Conservation (phyloP, 1,140 invertebrate species). For the Drosophila micromelanica region DNA sequence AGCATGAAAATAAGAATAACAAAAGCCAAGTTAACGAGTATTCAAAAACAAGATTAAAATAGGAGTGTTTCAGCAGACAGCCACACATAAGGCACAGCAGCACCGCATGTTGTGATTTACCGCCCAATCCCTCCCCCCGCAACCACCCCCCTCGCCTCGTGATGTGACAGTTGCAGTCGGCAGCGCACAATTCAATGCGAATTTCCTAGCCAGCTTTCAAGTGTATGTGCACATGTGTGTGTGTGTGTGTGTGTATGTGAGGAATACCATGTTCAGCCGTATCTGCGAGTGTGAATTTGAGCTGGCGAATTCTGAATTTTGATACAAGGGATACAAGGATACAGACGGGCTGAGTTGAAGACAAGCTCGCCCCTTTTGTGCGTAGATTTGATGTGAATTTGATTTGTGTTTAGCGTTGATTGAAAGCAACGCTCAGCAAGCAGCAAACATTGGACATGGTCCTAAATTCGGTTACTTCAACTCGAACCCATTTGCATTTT, state of each 20-base stretch:
- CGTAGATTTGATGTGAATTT: constrained; percentile 40
- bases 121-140: neutral
- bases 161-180: constrained; percentile 50
- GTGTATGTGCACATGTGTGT: neutral
- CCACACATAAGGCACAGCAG: constrained; percentile 3
- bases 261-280: constrained; percentile 26
- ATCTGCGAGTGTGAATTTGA: constrained; percentile 27
- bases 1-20: constrained; percentile 81
- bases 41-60: constrained; percentile 84
- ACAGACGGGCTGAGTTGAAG: neutral
- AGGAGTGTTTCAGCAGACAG: constrained; percentile 57
- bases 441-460: neutral
- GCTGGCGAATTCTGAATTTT: constrained; percentile 46
- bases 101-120: constrained; percentile 64
- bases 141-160: neutral
- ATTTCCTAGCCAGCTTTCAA: constrained; percentile 5
- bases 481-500: constrained; percentile 22
- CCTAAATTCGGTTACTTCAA: constrained; percentile 10
- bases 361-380: constrained; percentile 12
- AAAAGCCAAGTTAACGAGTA: constrained; percentile 82
- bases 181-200: constrained; percentile 22
- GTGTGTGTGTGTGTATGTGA: constrained; percentile 18
- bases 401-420: constrained; percentile 47
- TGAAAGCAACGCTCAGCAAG: constrained; percentile 19
- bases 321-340: too few species aligned